Percentiles rank a stretch among this genome's conserved stretches.
These are phyloP conservation scores for Lucilia cuprina DNA, from an alignment of 1,140 invertebrate species.

Conservation along the genomic window DNA sequence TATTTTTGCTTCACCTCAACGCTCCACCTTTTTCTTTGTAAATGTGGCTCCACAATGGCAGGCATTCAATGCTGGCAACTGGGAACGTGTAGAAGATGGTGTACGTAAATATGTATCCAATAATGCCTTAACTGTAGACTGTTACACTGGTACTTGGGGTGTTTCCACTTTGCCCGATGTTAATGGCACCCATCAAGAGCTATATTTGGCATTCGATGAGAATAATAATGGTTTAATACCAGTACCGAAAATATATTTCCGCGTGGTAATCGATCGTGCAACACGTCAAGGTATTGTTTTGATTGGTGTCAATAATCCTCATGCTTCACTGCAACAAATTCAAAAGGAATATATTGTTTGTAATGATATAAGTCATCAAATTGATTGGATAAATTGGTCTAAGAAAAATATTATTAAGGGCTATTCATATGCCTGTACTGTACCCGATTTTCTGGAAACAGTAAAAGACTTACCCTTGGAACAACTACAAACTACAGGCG, in stretches of 20 bases:
- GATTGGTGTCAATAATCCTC: constrained; percentile 70
- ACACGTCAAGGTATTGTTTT: constrained; percentile 65
- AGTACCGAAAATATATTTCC: constrained; percentile 68
- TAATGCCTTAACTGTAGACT: constrained; percentile 60
- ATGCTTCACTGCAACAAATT: constrained; percentile 56
- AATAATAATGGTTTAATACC: constrained; percentile 62
- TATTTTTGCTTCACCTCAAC: constrained; percentile 69
- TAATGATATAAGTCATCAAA: constrained; percentile 62
- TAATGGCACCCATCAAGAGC: constrained; percentile 56
- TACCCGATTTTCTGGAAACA: constrained; percentile 67
- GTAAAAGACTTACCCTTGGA: constrained; percentile 59
- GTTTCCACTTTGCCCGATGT: constrained; percentile 64
- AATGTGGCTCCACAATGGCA: constrained; percentile 74
- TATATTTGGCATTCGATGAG: constrained; percentile 65
- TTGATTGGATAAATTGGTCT: constrained; percentile 66
- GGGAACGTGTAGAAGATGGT: constrained; percentile 65
- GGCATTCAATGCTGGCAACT: constrained; percentile 71
- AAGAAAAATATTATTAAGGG: constrained; percentile 65
- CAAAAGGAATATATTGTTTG: constrained; percentile 64
- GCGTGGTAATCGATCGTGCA: constrained; percentile 66
- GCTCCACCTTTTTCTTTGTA: constrained; percentile 70
- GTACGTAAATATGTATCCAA: constrained; percentile 61
- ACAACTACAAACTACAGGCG: constrained; percentile 51
- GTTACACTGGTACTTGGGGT: constrained; percentile 70
- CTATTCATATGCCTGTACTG: constrained; percentile 72